Evolutionary conservation across 1,140 invertebrate genomes (phyloP).

Genomic region (Drosophila littoralis): DNA sequence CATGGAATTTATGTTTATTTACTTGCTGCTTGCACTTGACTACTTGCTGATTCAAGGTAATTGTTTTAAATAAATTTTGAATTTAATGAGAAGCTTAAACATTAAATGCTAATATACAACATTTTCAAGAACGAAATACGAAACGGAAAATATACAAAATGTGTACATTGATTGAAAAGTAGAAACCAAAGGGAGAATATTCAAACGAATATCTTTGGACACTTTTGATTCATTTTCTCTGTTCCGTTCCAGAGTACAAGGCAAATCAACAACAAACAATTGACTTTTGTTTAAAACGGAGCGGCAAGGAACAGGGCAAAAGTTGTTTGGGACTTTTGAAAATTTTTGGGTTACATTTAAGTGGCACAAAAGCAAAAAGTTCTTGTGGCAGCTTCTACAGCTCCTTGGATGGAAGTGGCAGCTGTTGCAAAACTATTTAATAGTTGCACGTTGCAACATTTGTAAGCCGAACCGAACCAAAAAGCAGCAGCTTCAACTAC

Average conservation of each 20-base stretch:
- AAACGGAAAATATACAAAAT: too few species aligned
- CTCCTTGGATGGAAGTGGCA: conserved; percentile 62
- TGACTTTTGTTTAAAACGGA: conserved; percentile 23
- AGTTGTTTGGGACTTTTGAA: conserved; percentile 16
- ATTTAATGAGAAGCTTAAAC: not conserved
- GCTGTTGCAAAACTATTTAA: conserved; percentile 72
- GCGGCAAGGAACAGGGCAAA: conserved; percentile 12
- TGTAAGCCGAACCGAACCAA: conserved; percentile 46
- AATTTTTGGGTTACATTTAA: conserved; percentile 49
- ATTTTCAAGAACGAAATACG: too few species aligned
- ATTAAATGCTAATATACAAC: not conserved
- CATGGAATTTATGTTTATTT: not conserved
- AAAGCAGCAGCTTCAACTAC: conserved; percentile 28
- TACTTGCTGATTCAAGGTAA: too few species aligned
- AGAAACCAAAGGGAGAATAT: conserved; percentile 3
- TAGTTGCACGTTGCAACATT: conserved; percentile 71
- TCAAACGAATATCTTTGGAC: conserved; percentile 8
- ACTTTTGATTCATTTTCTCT: conserved; percentile 27
- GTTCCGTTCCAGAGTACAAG: not conserved
- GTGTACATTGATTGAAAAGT: not conserved
- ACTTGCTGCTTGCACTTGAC: not conserved
- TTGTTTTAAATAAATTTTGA: not conserved
- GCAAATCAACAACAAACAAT: conserved; percentile 33
- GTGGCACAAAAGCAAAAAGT: conserved; percentile 53
- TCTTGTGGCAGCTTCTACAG: conserved; percentile 45